Evolutionary conservation across 2,113 vertebrate species (phyloP), one percentile per base, ranked within the genome.

Genomic region (Cairina moschata): DNA sequence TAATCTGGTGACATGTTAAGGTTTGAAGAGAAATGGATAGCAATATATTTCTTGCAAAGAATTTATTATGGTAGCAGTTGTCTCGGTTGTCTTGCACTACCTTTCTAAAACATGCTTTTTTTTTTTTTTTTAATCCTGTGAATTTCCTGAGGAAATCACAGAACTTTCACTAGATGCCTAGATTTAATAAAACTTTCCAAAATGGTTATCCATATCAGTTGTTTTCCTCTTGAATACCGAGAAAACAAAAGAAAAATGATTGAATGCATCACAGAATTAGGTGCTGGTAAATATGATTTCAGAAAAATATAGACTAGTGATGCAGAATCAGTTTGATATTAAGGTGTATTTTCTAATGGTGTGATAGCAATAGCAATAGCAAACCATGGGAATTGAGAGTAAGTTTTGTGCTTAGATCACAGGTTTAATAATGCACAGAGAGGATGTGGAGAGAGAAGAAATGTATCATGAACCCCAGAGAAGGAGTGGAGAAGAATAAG

Each of bases 1-100:
- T 95, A 95, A 88, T 80, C 62, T 89, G 72, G 81, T 78, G 40
- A 75, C n/a, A 69, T 72, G 31, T 55, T 77, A 86, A 73, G 9
- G 26, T 94, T 54, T 96, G 67, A 92, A 93, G 22, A 94, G 55
- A 95, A 92, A 72, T 56, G 40, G 71, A 62, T 42, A 88, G 23
- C 38, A 83, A 68, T 84, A 76, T 16, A 85, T 79, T 92, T 89
- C 74, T 92, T 90, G 34, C 42, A 91, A 77, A 40, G 48, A 73
- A 92, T 56, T 88, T 95, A 44, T 95, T 75, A 65, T 58, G 0
- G 0, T 36, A 86, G n/a, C 9, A 13, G 25, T 84, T 81, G 36
- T 71, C 77, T 81, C 83, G 52, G 25, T 84, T 81, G 36, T 71
- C 77, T 81, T 89, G 56, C 59, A 40, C 23, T 59, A 44, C 21